Percentiles rank a stretch among this genome's conserved stretches.
These are phyloP conservation scores for Hemicrepidius hirtus DNA, from an alignment of 2,888 invertebrate species.

Conservation along the genomic window DNA sequence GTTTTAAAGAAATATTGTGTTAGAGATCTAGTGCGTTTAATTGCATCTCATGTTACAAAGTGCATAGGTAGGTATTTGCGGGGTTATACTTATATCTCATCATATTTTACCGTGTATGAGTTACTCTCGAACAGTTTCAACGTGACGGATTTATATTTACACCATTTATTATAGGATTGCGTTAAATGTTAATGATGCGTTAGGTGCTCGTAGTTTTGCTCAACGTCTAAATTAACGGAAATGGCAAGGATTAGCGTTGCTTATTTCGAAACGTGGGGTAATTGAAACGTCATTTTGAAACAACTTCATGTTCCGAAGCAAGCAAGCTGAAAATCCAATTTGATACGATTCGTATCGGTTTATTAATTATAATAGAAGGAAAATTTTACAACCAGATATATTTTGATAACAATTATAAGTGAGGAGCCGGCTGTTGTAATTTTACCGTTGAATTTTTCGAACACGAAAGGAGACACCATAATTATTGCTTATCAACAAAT, in stretches of 20 bases:
- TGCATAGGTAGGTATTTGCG: conserved; percentile 24
- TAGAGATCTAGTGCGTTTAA: conserved; percentile 9
- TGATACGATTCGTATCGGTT: conserved; percentile 26
- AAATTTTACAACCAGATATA: conserved; percentile 26
- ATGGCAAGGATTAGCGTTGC: conserved; percentile 47
- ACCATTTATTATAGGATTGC: conserved; percentile 55
- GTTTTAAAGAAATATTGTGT: no score
- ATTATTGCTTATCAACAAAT: conserved; percentile 51
- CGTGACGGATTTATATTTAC: conserved; percentile 51
- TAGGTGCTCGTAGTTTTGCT: conserved; percentile 52
- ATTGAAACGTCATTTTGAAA: conserved; percentile 41
- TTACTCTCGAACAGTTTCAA: conserved; percentile 28
- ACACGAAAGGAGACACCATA: conserved; percentile 48
- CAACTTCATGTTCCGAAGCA: not conserved
- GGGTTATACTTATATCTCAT: conserved; percentile 28
- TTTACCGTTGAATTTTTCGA: conserved; percentile 37
- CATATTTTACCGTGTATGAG: conserved; percentile 40
- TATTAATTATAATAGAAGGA: conserved; percentile 30
- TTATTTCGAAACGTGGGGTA: conserved; percentile 29
- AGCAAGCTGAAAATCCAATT: no score
- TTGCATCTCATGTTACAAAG: conserved; percentile 16
- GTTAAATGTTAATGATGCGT: conserved; percentile 54
- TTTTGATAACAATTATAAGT: conserved; percentile 7
- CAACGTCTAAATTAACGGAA: conserved; percentile 56
- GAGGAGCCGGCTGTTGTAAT: conserved; percentile 6